Evolutionary conservation across 2,888 invertebrate species (phyloP).

Genomic region (Xestia rhomboidea): DNA sequence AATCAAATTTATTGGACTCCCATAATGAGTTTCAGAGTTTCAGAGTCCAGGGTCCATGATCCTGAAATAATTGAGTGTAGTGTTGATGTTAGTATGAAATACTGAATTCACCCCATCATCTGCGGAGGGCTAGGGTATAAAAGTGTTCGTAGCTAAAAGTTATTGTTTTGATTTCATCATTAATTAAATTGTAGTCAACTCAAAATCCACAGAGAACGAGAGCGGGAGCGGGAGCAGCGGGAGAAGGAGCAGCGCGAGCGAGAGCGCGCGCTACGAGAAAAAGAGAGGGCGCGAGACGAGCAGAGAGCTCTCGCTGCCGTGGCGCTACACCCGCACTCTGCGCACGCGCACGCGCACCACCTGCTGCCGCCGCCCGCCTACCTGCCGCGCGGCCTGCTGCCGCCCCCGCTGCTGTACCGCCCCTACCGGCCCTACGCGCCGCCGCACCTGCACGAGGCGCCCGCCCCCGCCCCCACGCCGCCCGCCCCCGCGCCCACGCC

Average conservation of each 20-base stretch:
- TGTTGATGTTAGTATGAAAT: no score
- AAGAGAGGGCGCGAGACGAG: constrained; percentile 77
- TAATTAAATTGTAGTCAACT: constrained; percentile 40
- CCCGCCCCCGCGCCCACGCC: constrained; percentile 59
- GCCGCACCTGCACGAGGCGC: constrained; percentile 36
- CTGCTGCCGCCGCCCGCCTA: constrained; percentile 73
- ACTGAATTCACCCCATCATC: no score
- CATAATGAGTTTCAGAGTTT: no score
- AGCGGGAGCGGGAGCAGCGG: constrained; percentile 79
- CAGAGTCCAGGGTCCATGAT: no score
- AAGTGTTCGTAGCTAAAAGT: neutral
- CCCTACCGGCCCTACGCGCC: constrained; percentile 77
- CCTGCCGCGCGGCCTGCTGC: constrained; percentile 75
- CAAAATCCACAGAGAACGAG: constrained; percentile 66
- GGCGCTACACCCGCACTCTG: constrained; percentile 67
- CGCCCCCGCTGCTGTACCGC: constrained; percentile 82
- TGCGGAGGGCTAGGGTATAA: no score
- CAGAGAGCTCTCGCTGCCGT: constrained; percentile 67
- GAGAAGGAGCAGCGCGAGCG: constrained; percentile 86
- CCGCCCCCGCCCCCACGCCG: constrained; percentile 63
- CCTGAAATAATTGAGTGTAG: no score
- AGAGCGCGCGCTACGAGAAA: constrained; percentile 75
- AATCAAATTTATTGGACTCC: no score
- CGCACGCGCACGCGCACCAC: constrained; percentile 70
- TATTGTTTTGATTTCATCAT: neutral